These are phyloP conservation scores for Lissocephala sabroskyi DNA, from an alignment of 2,888 invertebrate genomes.

Conservation along the genomic window DNA sequence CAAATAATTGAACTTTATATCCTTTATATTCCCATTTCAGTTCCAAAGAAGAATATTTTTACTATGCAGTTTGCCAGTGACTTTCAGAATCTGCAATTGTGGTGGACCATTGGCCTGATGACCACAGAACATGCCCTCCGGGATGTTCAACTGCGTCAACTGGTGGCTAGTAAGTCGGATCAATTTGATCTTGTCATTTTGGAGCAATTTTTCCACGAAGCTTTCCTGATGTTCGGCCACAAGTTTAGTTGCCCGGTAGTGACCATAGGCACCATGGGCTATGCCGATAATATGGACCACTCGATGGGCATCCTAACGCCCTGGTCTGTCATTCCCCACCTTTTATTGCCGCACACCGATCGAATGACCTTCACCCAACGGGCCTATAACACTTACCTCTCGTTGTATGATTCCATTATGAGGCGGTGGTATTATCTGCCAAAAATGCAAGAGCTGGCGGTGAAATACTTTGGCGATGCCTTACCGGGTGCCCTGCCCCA, in stretches of 20 bases:
- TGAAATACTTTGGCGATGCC: constrained; percentile 57
- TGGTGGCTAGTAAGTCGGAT: constrained; percentile 66
- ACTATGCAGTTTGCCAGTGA: constrained; percentile 67
- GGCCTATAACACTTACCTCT: constrained; percentile 68
- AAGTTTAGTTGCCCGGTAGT: constrained; percentile 72
- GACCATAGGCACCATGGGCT: constrained; percentile 71
- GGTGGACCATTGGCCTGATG: constrained; percentile 64
- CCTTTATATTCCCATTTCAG: constrained; percentile 34
- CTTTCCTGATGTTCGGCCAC: constrained; percentile 72
- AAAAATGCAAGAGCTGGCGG: constrained; percentile 68
- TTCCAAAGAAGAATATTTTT: constrained; percentile 68
- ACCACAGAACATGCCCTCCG: constrained; percentile 67
- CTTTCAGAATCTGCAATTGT: constrained; percentile 66
- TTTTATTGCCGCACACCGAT: constrained; percentile 66
- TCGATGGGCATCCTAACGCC: constrained; percentile 71
- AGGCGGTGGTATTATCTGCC: constrained; percentile 69
- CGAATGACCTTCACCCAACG: constrained; percentile 71
- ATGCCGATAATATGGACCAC: constrained; percentile 71
- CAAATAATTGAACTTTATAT: not conserved
- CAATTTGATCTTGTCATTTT: constrained; percentile 72
- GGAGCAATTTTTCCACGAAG: constrained; percentile 73
- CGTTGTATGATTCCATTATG: constrained; percentile 61
- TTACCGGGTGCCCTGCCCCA: constrained; percentile 68
- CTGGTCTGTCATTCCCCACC: constrained; percentile 69
- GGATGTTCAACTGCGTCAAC: constrained; percentile 53